Percentiles rank a stretch among this genome's conserved stretches.
phyloP scores from a whole-genome alignment of 2,113 vertebrate genomes.

The Apteryx owenii region DNA sequence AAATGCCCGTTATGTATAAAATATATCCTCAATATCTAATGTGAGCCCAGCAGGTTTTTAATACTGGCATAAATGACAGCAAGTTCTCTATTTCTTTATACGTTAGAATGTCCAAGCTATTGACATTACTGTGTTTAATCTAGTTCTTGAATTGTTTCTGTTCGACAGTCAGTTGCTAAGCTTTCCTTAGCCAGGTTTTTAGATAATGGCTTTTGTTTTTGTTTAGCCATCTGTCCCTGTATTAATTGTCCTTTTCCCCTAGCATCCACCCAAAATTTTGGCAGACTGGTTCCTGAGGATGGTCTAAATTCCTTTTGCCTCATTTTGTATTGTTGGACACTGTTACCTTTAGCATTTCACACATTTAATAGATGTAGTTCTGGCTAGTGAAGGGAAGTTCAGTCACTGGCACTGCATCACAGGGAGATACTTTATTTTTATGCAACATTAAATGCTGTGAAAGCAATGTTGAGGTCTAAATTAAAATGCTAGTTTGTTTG shows the following conservation, averaged over 20 bases:
- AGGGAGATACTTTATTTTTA: constrained; percentile 8
- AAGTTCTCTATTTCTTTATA: background rate
- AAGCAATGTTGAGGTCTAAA: background rate
- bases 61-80: background rate
- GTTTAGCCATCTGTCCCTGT: constrained; percentile 70
- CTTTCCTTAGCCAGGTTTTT: constrained; percentile 64
- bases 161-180: constrained; percentile 48
- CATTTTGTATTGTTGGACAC: constrained; percentile 32
- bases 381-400: constrained; percentile 42
- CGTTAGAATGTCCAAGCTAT: constrained; percentile 4
- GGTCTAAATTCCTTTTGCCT: constrained; percentile 41
- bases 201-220: constrained; percentile 68
- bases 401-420: background rate
- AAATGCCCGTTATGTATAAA: background rate
- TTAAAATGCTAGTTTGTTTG: background rate
- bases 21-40: background rate
- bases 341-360: constrained; percentile 49
- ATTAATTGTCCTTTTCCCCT: constrained; percentile 70
- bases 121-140: background rate
- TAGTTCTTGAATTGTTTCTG: constrained; percentile 36
- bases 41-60: background rate
- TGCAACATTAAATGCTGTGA: background rate
- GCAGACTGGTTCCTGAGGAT: constrained; percentile 43
- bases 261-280: constrained; percentile 55
- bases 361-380: constrained; percentile 54